Base-by-base conservation (phyloP, 1,140 invertebrate species). In the Pseudomyrmex sp. region DNA sequence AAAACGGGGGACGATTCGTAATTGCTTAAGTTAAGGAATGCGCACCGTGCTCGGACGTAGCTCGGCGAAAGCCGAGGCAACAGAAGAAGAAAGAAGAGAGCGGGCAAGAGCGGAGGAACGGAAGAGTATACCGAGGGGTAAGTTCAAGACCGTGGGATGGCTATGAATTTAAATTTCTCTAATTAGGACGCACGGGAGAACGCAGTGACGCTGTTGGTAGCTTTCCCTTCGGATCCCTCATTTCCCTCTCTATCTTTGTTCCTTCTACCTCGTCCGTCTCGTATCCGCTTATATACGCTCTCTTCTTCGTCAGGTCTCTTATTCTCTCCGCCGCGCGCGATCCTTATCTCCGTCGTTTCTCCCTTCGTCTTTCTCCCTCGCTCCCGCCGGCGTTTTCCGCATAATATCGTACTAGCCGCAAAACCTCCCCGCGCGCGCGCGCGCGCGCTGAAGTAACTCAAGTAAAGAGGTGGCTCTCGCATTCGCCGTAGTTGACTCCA, bases 161-260 rank as follows among this genome's bases (percentile, higher is more conserved):
- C 88, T 93, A 94, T 94, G 93, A 93, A 94, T 94, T 94, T 93
- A 94, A 94, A 93, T 94, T 93, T 93, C 91, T 93, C 92, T 94
- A 94, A 93, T 94, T 93, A 93, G 92, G 91, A 92, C 91, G 90
- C 86, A 89, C 87, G 88, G 85, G 91, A 87, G 90, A 88, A 88
- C 90, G 87, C 80, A 89, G 88, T 87, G 91, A 91, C 87, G 92
- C 88, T 85, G 89, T 86, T 89, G 89, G 88, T 89, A 89, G 90
- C 88, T 88, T 87, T 85, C 77, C 77, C 82, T 89, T 85, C 80
- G 62, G 65, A 87, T 66, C 87, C 74, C 80, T 88, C 87, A 58
- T 69, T 82, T 65, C 83, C 65, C 82, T 83, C 88, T 84, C 86
- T 88, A 35, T 70, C 66, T 84, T 69, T 82, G 50, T 73, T 79